Percentiles rank a stretch among this genome's conserved stretches.
Conservation (phyloP, 2,888 invertebrate genomes). For the Chromoteleia sp. region DNA sequence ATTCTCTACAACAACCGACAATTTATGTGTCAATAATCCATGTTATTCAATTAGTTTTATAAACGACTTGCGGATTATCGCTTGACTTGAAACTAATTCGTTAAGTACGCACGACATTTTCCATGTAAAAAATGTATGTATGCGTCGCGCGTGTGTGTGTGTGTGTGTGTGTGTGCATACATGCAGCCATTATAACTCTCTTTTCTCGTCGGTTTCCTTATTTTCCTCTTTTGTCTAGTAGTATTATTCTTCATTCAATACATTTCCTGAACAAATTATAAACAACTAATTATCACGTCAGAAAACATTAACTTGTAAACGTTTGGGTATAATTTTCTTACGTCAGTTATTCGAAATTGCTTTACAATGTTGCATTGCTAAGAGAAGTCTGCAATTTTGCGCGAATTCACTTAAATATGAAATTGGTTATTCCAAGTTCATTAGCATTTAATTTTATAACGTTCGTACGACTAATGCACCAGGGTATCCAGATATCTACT, state of each 20-base stretch:
- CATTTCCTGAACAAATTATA: background rate
- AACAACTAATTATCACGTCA: background rate
- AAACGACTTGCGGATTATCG: constrained; percentile 43
- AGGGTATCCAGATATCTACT: constrained; percentile 48
- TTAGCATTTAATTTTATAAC: constrained; percentile 34
- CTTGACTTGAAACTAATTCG: constrained; percentile 22
- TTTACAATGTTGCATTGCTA: background rate
- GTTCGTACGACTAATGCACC: background rate
- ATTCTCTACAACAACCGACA: constrained; percentile 48
- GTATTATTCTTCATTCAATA: no score
- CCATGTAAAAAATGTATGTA: no score
- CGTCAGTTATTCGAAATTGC: background rate
- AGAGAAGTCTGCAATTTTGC: background rate
- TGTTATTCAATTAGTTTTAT: constrained; percentile 57
- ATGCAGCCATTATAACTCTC: no score
- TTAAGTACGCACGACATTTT: background rate
- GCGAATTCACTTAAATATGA: constrained; percentile 14
- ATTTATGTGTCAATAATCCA: constrained; percentile 58
- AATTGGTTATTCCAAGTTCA: constrained; percentile 25
- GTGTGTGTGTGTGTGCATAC: no score
- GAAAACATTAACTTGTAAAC: background rate
- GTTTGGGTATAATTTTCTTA: background rate
- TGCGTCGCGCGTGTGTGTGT: no score
- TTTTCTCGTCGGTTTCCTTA: no score
- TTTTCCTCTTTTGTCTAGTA: no score